Conservation (phyloP, 2,113 vertebrate species). For the Ammospiza caudacuta region DNA sequence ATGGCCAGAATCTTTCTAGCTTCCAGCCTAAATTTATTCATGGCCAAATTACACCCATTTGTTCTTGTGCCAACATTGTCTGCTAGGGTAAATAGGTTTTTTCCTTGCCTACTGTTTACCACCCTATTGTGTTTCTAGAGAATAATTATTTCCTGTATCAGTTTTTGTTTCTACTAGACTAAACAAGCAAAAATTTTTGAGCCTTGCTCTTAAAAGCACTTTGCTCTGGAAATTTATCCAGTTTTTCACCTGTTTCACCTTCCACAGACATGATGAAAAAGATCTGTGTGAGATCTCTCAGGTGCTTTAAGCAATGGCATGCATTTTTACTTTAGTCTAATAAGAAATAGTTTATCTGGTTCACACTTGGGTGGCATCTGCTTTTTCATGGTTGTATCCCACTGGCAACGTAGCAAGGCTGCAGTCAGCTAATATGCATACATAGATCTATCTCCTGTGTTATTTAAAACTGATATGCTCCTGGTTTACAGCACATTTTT, state of each 20-base stretch:
- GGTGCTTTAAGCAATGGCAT: neutral
- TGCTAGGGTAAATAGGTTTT: constrained; percentile 31
- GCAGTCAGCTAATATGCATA: neutral
- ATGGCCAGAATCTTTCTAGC: neutral
- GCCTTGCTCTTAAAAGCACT: neutral
- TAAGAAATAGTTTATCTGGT: neutral
- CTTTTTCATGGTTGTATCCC: neutral
- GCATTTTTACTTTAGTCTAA: neutral
- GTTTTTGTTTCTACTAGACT: constrained; percentile 52
- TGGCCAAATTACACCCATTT: constrained; percentile 6
- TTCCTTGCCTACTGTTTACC: constrained; percentile 56
- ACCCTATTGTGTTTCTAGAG: constrained; percentile 43
- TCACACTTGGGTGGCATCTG: neutral
- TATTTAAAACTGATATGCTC: neutral
- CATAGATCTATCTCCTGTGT: neutral
- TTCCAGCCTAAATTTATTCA: constrained; percentile 36
- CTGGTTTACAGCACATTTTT: neutral
- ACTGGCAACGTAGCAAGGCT: neutral
- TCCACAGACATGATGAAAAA: neutral
- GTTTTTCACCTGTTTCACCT: neutral
- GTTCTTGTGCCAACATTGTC: constrained; percentile 41
- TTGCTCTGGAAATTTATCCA: neutral
- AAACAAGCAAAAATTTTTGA: neutral
- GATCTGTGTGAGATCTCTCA: neutral
- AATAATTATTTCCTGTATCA: constrained; percentile 64